Percentiles rank a stretch among this genome's conserved stretches.
Conservation (phyloP, 2,888 invertebrate genomes). For the Lamellibrachia satsuma region DNA sequence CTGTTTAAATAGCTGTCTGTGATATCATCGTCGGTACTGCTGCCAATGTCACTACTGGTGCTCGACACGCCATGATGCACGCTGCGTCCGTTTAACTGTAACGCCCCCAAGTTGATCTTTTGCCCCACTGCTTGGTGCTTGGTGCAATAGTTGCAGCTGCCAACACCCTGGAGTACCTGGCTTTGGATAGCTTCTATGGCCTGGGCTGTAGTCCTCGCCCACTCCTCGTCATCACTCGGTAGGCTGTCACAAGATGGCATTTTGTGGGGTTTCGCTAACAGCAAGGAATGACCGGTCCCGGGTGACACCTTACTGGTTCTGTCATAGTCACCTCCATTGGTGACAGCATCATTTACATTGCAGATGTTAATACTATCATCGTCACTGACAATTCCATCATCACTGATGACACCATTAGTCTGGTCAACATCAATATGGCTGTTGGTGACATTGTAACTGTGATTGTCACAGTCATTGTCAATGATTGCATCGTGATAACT, state of each 20-base stretch:
- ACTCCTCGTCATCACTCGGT: constrained; percentile 26
- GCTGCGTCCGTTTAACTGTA: not conserved
- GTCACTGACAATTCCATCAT: too few relatives aligned
- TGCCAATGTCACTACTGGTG: constrained; percentile 31
- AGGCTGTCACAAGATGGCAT: not conserved
- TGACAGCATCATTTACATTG: not conserved
- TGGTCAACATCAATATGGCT: too few relatives aligned
- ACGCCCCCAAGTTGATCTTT: not conserved
- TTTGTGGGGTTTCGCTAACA: not conserved
- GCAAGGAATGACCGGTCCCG: not conserved
- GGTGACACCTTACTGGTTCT: not conserved
- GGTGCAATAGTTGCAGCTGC: not conserved
- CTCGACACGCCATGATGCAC: constrained; percentile 26
- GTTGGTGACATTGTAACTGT: too few relatives aligned
- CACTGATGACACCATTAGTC: too few relatives aligned
- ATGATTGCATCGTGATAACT: too few relatives aligned
- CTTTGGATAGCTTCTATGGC: constrained; percentile 32
- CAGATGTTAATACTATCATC: too few relatives aligned
- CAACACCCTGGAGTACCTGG: not conserved
- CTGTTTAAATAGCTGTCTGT: not conserved
- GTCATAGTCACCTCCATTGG: not conserved
- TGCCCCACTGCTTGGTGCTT: not conserved
- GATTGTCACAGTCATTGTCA: too few relatives aligned
- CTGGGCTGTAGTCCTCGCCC: constrained; percentile 30
- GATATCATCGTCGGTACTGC: constrained; percentile 28